phyloP scores from a whole-genome alignment of 1,140 invertebrate genomes.

The Achroia grisella region DNA sequence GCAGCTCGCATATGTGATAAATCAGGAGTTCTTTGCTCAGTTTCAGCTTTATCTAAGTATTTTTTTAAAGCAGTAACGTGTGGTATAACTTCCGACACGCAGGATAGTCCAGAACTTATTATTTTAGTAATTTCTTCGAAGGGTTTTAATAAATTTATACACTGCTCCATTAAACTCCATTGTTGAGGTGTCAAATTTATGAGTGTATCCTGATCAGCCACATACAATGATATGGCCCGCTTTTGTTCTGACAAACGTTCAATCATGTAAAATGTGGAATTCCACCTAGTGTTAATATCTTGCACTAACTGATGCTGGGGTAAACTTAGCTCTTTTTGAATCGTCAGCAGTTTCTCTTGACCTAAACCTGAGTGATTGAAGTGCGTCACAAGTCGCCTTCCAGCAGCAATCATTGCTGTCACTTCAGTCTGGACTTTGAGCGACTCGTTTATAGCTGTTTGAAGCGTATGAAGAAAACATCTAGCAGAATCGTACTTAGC shows the following conservation, averaged over 20 bases:
- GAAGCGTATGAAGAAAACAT: slow-evolving; percentile 33
- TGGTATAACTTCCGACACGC: slow-evolving; percentile 25
- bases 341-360: slow-evolving; percentile 20
- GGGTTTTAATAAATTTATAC: slow-evolving; percentile 21
- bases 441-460: slow-evolving; percentile 19
- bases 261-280: slow-evolving; percentile 31
- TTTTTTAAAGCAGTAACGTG: slow-evolving; percentile 20
- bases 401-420: slow-evolving; percentile 17
- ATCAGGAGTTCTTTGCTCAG: slow-evolving; percentile 9
- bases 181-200: slow-evolving; percentile 14
- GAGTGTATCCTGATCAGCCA: slow-evolving; percentile 24
- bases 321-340: slow-evolving; percentile 28
- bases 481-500: slow-evolving; percentile 25
- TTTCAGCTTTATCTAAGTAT: slow-evolving; percentile 18
- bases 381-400: slow-evolving; percentile 28
- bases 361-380: slow-evolving; percentile 29
- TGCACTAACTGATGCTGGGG: slow-evolving; percentile 31
- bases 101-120: slow-evolving; percentile 20
- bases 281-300: slow-evolving; percentile 34
- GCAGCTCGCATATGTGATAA: slow-evolving; percentile 15
- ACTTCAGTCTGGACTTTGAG: slow-evolving; percentile 22
- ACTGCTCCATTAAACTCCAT: slow-evolving; percentile 21
- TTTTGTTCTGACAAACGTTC: slow-evolving; percentile 33
- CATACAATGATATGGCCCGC: slow-evolving; percentile 28
- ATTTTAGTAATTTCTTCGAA: slow-evolving; percentile 32